These are phyloP conservation scores for Palythoa grandis DNA, from an alignment of 92 coral and sea anemone species.

Conservation along the genomic window DNA sequence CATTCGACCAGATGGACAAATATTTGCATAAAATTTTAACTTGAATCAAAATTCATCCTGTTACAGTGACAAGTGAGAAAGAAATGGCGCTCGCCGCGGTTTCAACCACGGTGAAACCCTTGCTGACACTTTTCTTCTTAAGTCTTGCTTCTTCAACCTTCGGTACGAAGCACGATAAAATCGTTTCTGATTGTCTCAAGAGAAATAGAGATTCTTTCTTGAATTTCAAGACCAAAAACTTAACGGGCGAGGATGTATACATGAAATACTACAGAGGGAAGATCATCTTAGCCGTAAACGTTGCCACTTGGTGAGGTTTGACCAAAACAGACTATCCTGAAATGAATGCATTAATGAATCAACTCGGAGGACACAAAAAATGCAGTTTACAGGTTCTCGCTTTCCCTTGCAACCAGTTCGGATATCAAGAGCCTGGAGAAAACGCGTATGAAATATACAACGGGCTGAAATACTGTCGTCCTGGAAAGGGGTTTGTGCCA, in stretches of 20 bases:
- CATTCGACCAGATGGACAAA: neutral
- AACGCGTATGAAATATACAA: constrained; percentile 72
- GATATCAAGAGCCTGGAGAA: constrained; percentile 81
- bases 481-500: constrained; percentile 81
- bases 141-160: neutral
- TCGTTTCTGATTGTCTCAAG: constrained; percentile 1
- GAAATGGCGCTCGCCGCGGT: neutral
- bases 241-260: constrained; percentile 46
- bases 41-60: neutral
- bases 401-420: constrained; percentile 87
- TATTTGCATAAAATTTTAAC: constrained; percentile 7
- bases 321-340: constrained; percentile 66
- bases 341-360: constrained; percentile 69
- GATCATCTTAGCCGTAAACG: constrained; percentile 66
- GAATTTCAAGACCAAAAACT: constrained; percentile 48
- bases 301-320: constrained; percentile 82
- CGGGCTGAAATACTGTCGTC: constrained; percentile 78
- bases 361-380: constrained; percentile 20
- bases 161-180: neutral
- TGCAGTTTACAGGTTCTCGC: constrained; percentile 70
- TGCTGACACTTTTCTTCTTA: neutral
- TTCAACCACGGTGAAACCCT: neutral
- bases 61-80: neutral
- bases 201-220: constrained; percentile 32
- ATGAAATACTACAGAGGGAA: constrained; percentile 54